Evolutionary conservation across 2,113 vertebrate genomes (phyloP).

Genomic region (Epinephelus moara): DNA sequence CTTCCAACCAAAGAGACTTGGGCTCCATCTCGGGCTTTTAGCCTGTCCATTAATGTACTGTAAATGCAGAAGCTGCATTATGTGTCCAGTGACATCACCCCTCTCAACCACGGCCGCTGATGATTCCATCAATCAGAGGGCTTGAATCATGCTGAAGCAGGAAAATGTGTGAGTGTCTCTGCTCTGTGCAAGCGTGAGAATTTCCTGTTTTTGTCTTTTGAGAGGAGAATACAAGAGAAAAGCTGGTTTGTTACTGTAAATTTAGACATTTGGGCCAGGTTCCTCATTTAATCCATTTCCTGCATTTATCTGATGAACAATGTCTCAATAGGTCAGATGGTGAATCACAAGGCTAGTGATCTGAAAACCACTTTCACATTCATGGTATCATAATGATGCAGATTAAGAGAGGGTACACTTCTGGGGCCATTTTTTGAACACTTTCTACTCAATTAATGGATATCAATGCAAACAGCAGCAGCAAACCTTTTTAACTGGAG

Average conservation of each 20-base stretch:
- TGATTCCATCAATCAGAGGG: conserved; percentile 28
- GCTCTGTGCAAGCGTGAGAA: background rate
- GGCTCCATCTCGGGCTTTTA: conserved; percentile 46
- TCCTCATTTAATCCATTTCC: conserved; percentile 10
- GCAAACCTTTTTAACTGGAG: background rate
- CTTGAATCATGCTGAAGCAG: conserved; percentile 24
- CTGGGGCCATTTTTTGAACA: too few species aligned
- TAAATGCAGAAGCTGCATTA: conserved; percentile 55
- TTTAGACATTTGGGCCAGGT: background rate
- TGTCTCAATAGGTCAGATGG: background rate
- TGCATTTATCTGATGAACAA: conserved; percentile 21
- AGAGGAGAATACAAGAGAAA: background rate
- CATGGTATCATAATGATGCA: background rate
- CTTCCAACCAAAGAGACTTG: background rate
- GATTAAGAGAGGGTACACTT: background rate
- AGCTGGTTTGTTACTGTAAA: background rate
- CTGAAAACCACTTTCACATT: conserved; percentile 15
- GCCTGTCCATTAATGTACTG: conserved; percentile 39
- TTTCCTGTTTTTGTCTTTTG: conserved; percentile 22
- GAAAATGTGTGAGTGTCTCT: background rate
- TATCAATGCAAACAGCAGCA: background rate
- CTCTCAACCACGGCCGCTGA: conserved; percentile 15
- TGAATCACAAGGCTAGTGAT: background rate
- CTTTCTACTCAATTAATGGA: background rate
- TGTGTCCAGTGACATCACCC: conserved; percentile 39